Evolutionary conservation across 2,888 invertebrate species (phyloP).

Genomic region (Rhyacophila evoluta): DNA sequence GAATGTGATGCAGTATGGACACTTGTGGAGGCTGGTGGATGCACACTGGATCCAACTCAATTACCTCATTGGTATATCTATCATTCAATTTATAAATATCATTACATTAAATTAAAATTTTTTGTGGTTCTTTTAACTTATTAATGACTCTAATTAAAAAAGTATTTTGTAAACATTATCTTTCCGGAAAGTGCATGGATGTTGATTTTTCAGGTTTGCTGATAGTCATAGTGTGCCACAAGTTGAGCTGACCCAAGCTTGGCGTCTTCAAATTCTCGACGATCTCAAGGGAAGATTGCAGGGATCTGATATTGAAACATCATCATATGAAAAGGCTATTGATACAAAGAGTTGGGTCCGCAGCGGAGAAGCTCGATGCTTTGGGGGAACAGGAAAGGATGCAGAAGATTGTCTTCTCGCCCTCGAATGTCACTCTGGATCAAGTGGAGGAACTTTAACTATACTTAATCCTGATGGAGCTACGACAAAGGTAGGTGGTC

Average conservation of each 20-base stretch:
- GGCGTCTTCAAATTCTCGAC: slow-evolving; percentile 81
- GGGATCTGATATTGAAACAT: slow-evolving; percentile 66
- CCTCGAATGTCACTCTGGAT: slow-evolving; percentile 83
- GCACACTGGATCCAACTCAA: slow-evolving; percentile 78
- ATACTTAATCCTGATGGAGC: slow-evolving; percentile 84
- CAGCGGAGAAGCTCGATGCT: slow-evolving; percentile 79
- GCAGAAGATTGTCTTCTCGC: slow-evolving; percentile 84
- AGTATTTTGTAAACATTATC: too few relatives aligned
- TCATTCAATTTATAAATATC: too few relatives aligned
- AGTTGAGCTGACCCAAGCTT: slow-evolving; percentile 77
- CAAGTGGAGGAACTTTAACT: slow-evolving; percentile 80
- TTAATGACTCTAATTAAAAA: too few relatives aligned
- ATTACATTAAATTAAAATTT: too few relatives aligned
- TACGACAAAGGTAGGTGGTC: slow-evolving; percentile 80
- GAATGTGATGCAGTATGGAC: slow-evolving; percentile 86
- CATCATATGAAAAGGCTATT: slow-evolving; percentile 80
- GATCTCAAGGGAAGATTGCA: slow-evolving; percentile 74
- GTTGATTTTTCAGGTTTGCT: slow-evolving; percentile 64
- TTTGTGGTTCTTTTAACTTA: too few relatives aligned
- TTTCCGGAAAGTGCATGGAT: too few relatives aligned
- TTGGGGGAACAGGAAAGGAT: slow-evolving; percentile 68
- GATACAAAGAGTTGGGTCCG: slow-evolving; percentile 90
- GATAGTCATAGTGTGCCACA: slow-evolving; percentile 72
- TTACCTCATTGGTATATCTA: slow-evolving; percentile 85
- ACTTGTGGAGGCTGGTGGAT: slow-evolving; percentile 85